Base-by-base conservation (phyloP, 2,113 vertebrate genomes). In the Sinocyclocheilus anophthalmus region DNA sequence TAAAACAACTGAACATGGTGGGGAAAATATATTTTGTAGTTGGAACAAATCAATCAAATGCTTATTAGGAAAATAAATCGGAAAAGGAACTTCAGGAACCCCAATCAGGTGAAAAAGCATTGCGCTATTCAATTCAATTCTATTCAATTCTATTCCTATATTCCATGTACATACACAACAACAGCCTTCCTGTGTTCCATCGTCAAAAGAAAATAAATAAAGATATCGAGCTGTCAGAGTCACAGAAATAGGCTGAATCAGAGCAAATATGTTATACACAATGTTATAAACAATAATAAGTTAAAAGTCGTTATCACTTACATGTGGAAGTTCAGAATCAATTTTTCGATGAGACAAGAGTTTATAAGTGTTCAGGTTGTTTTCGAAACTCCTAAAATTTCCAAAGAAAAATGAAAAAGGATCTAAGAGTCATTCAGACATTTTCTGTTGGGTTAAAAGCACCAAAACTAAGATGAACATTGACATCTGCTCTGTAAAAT, bases 341-440 rank as follows among this genome's bases (percentile, higher is more conserved):
- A 91, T 72, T 59, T 78, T 88, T 90, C 92, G 96, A 67, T 95
- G 92, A 0, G 94, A 94, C 2, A 96, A 90, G 1, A 93, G 92
- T 86, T 96, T 96, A 85, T 96, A 96, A 0, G 89, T 96, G 70
- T 96, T 95, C 55, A 96, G 76, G 69, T 96, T 97, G 90, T 91
- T 94, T 90, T 95, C 94, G 84, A 97, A 97, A 93, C 94, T 96
- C 94, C 96, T 96, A 75, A 72, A 91, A 85, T n/a, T 20, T 7
- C 22, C 45, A 22, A 73, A 76, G 67, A 57, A 76, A 82, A 33
- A 14, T 22, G 3, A 45, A 42, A 72, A 48, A 61, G 45, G 45
- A 48, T 48, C 45, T 48, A 11, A 48, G 12, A 48, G 2, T 48
- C 45, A 80, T 22, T 85, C 39, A 33, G 11, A 33, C 39, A 84